Conservation (phyloP, 2,113 vertebrate species). For the Cinclus cinclus region DNA sequence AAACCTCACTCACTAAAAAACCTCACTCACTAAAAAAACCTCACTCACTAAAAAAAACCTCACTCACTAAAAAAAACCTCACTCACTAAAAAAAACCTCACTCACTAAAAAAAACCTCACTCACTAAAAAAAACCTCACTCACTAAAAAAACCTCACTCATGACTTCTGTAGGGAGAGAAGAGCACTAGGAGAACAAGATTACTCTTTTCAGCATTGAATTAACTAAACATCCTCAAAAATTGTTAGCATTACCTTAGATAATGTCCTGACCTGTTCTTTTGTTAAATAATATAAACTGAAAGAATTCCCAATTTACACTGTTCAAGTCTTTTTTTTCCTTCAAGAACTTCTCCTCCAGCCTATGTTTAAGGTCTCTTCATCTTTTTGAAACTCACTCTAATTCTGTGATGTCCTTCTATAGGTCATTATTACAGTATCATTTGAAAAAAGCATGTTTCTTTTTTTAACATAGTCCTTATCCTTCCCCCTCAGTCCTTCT, state of each 20-base stretch:
- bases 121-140: too few species aligned
- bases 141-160: too few species aligned
- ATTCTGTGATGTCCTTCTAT: background rate
- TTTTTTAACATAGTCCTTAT: background rate
- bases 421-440: background rate
- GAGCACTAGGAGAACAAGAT: background rate
- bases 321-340: background rate
- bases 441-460: accelerated
- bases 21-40: too few species aligned
- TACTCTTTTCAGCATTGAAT: background rate
- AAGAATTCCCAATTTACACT: background rate
- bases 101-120: too few species aligned
- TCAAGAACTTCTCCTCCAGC: background rate
- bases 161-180: background rate
- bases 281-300: background rate
- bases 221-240: background rate
- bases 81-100: too few species aligned
- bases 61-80: too few species aligned
- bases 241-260: background rate
- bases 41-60: too few species aligned
- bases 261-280: background rate
- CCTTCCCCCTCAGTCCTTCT: background rate
- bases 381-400: background rate
- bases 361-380: background rate
- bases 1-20: too few species aligned